These are phyloP conservation scores for Periophthalmus magnuspinnatus DNA, from an alignment of 2,797 vertebrate species.

Conservation along the genomic window DNA sequence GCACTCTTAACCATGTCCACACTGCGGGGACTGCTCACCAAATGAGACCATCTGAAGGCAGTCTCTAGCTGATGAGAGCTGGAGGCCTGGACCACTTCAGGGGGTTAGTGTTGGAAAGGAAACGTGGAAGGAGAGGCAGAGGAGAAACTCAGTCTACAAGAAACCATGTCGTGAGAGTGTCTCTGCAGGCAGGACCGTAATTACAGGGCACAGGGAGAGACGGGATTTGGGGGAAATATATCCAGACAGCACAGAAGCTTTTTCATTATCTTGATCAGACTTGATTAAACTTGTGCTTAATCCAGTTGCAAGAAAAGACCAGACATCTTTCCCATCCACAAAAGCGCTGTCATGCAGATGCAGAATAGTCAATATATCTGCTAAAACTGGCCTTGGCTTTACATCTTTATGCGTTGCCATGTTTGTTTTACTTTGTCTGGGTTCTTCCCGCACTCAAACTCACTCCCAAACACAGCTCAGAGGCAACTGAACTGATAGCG, in stretches of 20 bases:
- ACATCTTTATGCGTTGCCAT: background rate
- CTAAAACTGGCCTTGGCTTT: background rate
- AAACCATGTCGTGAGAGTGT: slow-evolving; percentile 58
- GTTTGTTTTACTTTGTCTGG: background rate
- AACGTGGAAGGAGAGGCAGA: slow-evolving; percentile 23
- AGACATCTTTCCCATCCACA: background rate
- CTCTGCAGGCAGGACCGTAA: slow-evolving; percentile 65
- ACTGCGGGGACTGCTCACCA: slow-evolving; percentile 57
- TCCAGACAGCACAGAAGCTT: slow-evolving; percentile 61
- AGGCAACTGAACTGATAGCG: too few relatives aligned
- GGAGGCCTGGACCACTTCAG: slow-evolving; percentile 48
- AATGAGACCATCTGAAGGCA: slow-evolving; percentile 51
- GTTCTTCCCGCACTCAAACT: background rate
- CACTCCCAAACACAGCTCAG: background rate
- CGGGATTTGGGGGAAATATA: slow-evolving; percentile 46
- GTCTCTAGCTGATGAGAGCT: slow-evolving; percentile 62
- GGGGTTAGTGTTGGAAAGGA: slow-evolving; percentile 37
- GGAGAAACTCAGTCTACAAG: slow-evolving; percentile 33
- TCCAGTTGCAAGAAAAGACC: background rate
- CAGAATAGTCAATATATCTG: background rate
- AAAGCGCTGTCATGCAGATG: background rate
- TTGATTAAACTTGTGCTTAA: background rate
- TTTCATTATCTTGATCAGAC: background rate
- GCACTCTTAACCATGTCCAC: slow-evolving; percentile 52
- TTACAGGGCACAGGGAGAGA: slow-evolving; percentile 74